Evolutionary conservation across 2,888 invertebrate species (phyloP).

Genomic region (Cremastinae sp.): DNA sequence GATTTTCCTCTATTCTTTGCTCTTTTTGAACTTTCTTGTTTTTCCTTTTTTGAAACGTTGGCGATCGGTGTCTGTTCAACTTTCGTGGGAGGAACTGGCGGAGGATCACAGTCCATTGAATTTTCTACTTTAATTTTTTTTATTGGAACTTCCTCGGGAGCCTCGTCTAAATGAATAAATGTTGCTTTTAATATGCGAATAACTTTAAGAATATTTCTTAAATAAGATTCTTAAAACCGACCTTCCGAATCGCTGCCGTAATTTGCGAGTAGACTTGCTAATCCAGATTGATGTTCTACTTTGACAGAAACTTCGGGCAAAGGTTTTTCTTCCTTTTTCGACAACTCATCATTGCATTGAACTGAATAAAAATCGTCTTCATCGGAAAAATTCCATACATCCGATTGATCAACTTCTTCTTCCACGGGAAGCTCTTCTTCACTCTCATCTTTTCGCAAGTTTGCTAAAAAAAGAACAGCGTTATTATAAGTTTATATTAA

Average conservation of each 20-base stretch:
- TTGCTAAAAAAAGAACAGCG: constrained; percentile 26
- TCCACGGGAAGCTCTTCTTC: neutral
- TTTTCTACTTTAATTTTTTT: constrained; percentile 65
- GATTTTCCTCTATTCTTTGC: constrained; percentile 38
- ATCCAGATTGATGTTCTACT: constrained; percentile 8
- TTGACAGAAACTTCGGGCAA: neutral
- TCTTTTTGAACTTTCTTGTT: neutral
- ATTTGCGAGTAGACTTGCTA: constrained; percentile 72
- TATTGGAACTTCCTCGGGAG: constrained; percentile 72
- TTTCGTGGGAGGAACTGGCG: neutral
- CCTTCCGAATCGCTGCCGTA: constrained; percentile 74
- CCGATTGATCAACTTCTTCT: constrained; percentile 3
- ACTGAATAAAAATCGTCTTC: constrained; percentile 76
- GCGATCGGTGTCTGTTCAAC: neutral
- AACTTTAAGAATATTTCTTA: neutral
- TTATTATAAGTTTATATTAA: too few species aligned
- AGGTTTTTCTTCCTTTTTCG: neutral
- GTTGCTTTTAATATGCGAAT: neutral
- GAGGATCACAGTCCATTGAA: constrained; percentile 29
- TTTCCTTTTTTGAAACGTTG: neutral
- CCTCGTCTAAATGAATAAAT: constrained; percentile 68
- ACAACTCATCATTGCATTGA: neutral
- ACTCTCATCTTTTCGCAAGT: constrained; percentile 22
- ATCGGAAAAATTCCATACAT: constrained; percentile 71
- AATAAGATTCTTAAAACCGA: constrained; percentile 56